Evolutionary conservation across 2,797 vertebrate species (phyloP).

Genomic region (Chaetodon trifasciatus): DNA sequence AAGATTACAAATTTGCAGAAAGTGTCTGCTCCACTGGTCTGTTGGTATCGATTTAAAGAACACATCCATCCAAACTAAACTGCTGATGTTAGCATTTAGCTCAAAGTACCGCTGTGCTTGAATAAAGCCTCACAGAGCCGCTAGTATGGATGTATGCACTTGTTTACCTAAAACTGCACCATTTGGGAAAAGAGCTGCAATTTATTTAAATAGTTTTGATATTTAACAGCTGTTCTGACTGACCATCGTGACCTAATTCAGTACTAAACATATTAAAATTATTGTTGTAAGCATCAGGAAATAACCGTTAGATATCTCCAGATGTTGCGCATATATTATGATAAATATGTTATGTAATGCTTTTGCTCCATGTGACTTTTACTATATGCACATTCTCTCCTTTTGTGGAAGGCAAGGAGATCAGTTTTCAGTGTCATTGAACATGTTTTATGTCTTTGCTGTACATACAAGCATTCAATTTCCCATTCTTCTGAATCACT

Average conservation of each 20-base stretch:
- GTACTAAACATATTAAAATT: no score
- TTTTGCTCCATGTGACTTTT: slow-evolving; percentile 6
- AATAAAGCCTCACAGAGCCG: neutral
- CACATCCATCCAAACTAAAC: no score
- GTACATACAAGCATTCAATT: no score
- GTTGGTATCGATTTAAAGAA: no score
- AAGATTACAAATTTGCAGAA: no score
- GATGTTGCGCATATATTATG: neutral
- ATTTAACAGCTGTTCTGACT: neutral
- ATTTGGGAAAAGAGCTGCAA: neutral
- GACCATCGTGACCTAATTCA: neutral
- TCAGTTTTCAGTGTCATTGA: neutral
- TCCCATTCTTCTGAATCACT: no score
- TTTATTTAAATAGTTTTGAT: neutral
- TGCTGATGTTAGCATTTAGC: neutral
- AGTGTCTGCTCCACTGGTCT: no score
- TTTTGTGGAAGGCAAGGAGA: neutral
- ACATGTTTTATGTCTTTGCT: slow-evolving; percentile 7
- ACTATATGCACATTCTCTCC: neutral
- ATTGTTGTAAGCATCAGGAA: neutral
- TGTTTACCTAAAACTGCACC: neutral
- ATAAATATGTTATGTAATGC: slow-evolving; percentile 2
- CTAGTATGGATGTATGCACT: neutral
- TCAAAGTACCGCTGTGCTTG: neutral
- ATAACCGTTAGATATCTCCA: neutral